Base-by-base conservation (phyloP, 1,140 invertebrate species). In the Aricia agestis region DNA sequence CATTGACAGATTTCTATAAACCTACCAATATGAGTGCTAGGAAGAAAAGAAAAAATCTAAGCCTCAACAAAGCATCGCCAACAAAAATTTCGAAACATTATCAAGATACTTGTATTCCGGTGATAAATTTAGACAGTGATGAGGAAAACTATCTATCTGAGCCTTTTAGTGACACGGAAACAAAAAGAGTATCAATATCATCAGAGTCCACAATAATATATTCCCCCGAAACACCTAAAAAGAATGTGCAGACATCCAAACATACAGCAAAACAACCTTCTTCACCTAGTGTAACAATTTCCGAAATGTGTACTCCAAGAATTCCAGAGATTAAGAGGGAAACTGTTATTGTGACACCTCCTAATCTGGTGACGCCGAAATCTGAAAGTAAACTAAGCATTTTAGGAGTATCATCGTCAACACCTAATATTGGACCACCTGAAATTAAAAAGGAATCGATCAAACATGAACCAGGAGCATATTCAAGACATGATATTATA, bases 101-200 rank as follows among this genome's bases (percentile, higher is more conserved):
- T 69, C 15, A 25, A 31, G 65, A 66, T 63, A 52, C 69, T 15
- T 42, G 57, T 61, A 63, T 58, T 61, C 31, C 61, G 57, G 70
- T 78, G 13, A 78, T 84, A 66, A 70, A 80, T 72, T 75, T 81
- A 42, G 63, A 69, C 15, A 84, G 82, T 72, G 82, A 83, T 65
- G 76, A 81, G 71, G 84, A 86, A 72, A 74, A 77, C 19, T 52
- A 52, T 52, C 31, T 32, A 68, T 9, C 13, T 71, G 36, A 69
- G 15, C 11, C 32, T 18, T 19, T 69, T 68, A 25, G 52, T 66
- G 18, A 45, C 36, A 59, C 6, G 1, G 36, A 31, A 36, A 36
- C 36, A 6, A 67, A 52, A 61, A 41, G 36, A 72, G 19, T 36
- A n/a, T 65, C 13, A 3, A 25, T 18, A 68, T 31, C 17, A 52